phyloP scores from a whole-genome alignment of 2,113 vertebrate species.

The Sebastes schlegelii region DNA sequence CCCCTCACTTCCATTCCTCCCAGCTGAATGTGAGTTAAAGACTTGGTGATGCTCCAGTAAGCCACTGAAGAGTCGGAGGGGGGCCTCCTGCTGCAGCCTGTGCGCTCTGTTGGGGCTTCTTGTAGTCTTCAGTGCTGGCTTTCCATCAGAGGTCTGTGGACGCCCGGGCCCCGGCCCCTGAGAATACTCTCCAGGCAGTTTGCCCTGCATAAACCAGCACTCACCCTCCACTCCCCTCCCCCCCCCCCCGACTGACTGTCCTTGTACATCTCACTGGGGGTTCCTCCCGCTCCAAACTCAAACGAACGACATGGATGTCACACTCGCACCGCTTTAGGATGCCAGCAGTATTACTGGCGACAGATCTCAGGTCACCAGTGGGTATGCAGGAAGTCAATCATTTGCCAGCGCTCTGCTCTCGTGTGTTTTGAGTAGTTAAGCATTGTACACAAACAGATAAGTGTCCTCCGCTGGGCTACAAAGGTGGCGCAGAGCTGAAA shows the following conservation, averaged over 20 bases:
- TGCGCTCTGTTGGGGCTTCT: constrained; percentile 47
- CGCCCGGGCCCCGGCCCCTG: constrained; percentile 27
- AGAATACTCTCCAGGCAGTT: constrained; percentile 66
- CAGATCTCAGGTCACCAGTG: constrained; percentile 64
- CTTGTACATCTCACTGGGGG: constrained; percentile 55
- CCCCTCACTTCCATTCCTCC: constrained; percentile 47
- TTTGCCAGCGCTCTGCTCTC: constrained; percentile 66
- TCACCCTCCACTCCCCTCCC: constrained; percentile 36
- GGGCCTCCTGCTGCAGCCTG: constrained; percentile 36
- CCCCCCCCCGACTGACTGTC: constrained; percentile 39
- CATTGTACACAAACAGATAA: constrained; percentile 70
- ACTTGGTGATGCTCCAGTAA: constrained; percentile 48
- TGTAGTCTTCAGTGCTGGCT: constrained; percentile 60
- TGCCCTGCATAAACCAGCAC: constrained; percentile 64
- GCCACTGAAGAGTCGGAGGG: constrained; percentile 27
- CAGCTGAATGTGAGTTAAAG: constrained; percentile 38
- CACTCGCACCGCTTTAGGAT: constrained; percentile 37
- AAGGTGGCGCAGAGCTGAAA: constrained; percentile 58
- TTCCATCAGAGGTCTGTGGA: constrained; percentile 64
- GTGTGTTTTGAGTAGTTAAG: constrained; percentile 67
- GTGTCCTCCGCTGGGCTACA: constrained; percentile 62
- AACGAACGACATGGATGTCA: constrained; percentile 35
- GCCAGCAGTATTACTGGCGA: constrained; percentile 51
- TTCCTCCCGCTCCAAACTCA: constrained; percentile 52
- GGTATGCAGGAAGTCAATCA: constrained; percentile 77